Conservation (phyloP, 2,113 vertebrate species). For the Ascaphus truei region DNA sequence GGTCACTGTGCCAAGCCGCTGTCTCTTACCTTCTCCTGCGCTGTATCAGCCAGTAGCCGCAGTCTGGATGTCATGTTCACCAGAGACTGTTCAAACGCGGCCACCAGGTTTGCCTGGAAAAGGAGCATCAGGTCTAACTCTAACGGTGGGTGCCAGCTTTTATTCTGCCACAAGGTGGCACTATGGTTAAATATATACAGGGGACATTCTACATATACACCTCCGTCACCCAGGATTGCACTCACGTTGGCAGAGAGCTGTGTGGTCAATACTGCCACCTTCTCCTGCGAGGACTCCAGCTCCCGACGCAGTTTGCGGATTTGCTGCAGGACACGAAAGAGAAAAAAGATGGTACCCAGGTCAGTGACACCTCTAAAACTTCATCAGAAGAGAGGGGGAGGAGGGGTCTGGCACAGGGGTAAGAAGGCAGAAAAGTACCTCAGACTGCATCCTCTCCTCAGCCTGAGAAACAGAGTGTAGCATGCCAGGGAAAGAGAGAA, state of each 20-base stretch:
- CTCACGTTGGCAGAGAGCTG: slow-evolving; percentile 91
- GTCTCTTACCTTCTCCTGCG: slow-evolving; percentile 84
- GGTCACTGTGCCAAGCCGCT: not conserved
- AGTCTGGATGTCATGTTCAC: slow-evolving; percentile 88
- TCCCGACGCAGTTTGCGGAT: slow-evolving; percentile 90
- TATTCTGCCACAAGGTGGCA: no score
- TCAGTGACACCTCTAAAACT: not conserved
- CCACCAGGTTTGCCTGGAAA: slow-evolving; percentile 88
- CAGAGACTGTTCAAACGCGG: slow-evolving; percentile 92
- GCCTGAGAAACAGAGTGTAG: slow-evolving; percentile 66
- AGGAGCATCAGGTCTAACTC: no score
- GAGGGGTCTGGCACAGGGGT: slow-evolving; percentile 18
- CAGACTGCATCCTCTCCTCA: slow-evolving; percentile 96
- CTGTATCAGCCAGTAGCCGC: slow-evolving; percentile 78
- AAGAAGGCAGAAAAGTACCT: slow-evolving; percentile 67
- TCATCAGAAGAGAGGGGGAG: not conserved
- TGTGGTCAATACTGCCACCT: slow-evolving; percentile 85
- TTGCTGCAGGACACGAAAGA: slow-evolving; percentile 66
- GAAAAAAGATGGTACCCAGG: not conserved
- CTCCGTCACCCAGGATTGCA: not conserved
- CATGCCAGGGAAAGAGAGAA: slow-evolving; percentile 62
- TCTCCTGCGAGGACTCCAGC: slow-evolving; percentile 93
- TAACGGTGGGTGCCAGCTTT: no score
- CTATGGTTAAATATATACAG: no score
- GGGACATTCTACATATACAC: no score